Conservation (phyloP, 2,113 vertebrate species). For the Zosterops lateralis region DNA sequence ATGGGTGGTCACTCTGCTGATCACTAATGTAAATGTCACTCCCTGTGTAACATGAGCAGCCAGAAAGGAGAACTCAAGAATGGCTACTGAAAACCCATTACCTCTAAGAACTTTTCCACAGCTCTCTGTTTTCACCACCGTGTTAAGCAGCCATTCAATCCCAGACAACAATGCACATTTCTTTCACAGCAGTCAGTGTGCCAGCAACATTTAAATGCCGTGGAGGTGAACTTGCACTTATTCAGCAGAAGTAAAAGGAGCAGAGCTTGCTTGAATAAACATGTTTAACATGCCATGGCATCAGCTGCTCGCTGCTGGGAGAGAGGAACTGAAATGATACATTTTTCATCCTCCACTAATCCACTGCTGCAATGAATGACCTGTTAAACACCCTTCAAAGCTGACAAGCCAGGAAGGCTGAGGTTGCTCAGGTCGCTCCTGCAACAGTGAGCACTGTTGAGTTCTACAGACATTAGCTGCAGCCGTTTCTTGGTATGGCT, state of each 20-base stretch:
- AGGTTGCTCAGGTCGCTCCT: not conserved
- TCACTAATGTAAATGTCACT: not conserved
- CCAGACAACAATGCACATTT: not conserved
- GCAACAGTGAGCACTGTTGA: not conserved
- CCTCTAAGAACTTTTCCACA: not conserved
- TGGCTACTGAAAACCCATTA: not conserved
- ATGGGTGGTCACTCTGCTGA: not conserved
- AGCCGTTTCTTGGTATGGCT: not conserved
- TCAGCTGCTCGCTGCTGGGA: not conserved
- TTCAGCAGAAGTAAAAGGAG: constrained; percentile 10
- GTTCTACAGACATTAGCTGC: not conserved
- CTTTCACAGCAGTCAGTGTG: not conserved
- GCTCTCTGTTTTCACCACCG: not conserved
- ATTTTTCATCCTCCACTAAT: constrained; percentile 55
- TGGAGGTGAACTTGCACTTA: not conserved
- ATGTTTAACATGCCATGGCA: constrained; percentile 46
- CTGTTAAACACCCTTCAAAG: constrained; percentile 7
- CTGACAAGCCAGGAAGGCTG: not conserved
- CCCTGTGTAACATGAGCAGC: not conserved
- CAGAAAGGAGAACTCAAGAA: not conserved
- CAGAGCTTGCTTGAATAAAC: constrained; percentile 56
- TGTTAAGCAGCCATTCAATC: not conserved
- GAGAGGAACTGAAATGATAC: constrained; percentile 52
- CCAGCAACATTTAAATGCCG: not conserved
- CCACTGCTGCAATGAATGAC: constrained; percentile 7